Base-by-base conservation (phyloP, 2,888 invertebrate genomes). In the Thelaira solivaga region DNA sequence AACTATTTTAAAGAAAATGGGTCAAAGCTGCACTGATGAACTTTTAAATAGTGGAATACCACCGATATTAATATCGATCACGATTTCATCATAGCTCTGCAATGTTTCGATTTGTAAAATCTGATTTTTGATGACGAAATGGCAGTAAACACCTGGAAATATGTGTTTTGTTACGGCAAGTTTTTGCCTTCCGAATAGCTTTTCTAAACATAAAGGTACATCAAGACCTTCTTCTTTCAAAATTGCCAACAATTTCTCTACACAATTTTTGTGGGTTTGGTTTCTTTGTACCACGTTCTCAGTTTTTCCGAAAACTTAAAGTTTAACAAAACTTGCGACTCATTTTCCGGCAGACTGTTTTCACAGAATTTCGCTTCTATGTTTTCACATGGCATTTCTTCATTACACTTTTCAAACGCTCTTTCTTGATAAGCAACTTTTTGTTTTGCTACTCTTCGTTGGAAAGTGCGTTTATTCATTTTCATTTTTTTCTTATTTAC, bases 41-140 rank as follows among this genome's bases (percentile, higher is more conserved):
- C 57, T 65, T 36, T 49, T 61, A 31, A 11, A 75, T 7, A 74
- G 55, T 1, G 68, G 68, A 2, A 76, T 11, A 0, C 76, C 64
- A 18, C 64, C 76, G 41, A 76, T 53, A 43, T 76, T 76, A 4
- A 76, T 31, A 29, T 76, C 65, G 16, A 69, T 39, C 1, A 51
- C 8, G 45, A 75, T 68, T 59, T 65, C 36, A 1, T 55, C 10
- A 3, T 22, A 55, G 8, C 36, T 29, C 2, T 11, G 4, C 24
- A 72, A 62, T n/a, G 34, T 10, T 18, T 18, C 34, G 6, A 49
- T 4, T 31, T 26, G 41, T n/a, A 13, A 31, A 2, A 41, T 26
- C 20, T 59, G 49, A 1, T 47, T 49, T 59, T 36, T 31, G n/a
- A 75, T 2, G 16, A 51, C 59, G n/a, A 67, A 43, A 49, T 68